These are phyloP conservation scores for Andricus curvator DNA, from an alignment of 2,888 invertebrate species.

Conservation along the genomic window DNA sequence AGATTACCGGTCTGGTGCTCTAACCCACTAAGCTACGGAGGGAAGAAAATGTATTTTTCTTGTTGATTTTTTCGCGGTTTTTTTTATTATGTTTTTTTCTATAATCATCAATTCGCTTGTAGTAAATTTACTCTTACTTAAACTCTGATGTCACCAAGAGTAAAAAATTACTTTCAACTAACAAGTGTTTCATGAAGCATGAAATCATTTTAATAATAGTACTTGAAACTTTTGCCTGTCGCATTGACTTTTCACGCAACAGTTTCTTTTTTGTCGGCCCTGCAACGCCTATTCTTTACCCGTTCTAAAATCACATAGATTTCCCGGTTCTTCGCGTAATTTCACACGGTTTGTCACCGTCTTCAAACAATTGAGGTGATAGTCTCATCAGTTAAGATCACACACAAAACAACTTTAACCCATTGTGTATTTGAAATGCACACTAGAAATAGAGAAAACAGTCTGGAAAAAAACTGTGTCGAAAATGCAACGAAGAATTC, in stretches of 20 bases:
- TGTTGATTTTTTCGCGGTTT: too few relatives aligned
- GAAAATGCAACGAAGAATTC: background rate
- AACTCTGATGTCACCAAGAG: background rate
- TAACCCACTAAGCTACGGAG: too few relatives aligned
- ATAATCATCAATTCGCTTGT: background rate
- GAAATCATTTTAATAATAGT: slow-evolving; percentile 17
- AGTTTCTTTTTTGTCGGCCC: slow-evolving; percentile 17
- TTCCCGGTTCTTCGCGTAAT: slow-evolving; percentile 37
- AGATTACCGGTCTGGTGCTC: too few relatives aligned
- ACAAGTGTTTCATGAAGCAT: background rate
- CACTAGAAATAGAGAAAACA: background rate
- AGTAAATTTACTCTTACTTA: background rate
- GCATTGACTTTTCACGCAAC: background rate
- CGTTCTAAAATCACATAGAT: background rate
- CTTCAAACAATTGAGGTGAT: slow-evolving; percentile 21
- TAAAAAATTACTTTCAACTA: slow-evolving; percentile 12
- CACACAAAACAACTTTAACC: slow-evolving; percentile 5
- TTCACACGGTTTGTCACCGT: slow-evolving; percentile 33
- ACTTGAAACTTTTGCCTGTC: background rate
- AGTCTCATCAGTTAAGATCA: slow-evolving; percentile 29
- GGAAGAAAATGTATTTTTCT: too few relatives aligned
- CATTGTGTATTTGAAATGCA: slow-evolving; percentile 5
- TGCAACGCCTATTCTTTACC: background rate
- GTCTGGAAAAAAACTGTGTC: background rate
- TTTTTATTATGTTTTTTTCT: background rate